phyloP scores from a whole-genome alignment of 2,888 invertebrate genomes.

The Quadroppia sp. region DNA sequence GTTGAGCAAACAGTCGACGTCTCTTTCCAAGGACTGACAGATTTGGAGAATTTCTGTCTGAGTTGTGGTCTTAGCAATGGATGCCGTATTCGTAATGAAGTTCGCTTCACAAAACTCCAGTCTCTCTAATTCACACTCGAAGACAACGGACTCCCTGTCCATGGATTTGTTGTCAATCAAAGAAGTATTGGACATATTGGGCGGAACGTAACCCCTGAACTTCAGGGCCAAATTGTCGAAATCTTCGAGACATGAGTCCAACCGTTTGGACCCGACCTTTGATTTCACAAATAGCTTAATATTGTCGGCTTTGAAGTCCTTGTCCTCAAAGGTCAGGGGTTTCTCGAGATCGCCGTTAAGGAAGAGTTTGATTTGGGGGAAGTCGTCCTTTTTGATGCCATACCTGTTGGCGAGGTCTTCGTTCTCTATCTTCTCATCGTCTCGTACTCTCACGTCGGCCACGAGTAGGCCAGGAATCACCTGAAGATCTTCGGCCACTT shows the following conservation, averaged over 20 bases:
- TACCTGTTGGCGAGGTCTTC: slow-evolving; percentile 71
- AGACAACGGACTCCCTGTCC: too few species aligned
- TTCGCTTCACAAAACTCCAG: slow-evolving; percentile 13
- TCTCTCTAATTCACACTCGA: slow-evolving; percentile 12
- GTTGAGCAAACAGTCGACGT: slow-evolving; percentile 20
- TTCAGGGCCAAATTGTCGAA: slow-evolving; percentile 73
- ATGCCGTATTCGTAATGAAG: background rate
- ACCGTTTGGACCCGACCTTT: slow-evolving; percentile 65
- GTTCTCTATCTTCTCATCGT: slow-evolving; percentile 90
- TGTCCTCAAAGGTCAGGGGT: slow-evolving; percentile 58
- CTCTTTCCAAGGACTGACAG: slow-evolving; percentile 13
- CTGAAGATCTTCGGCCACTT: slow-evolving; percentile 68
- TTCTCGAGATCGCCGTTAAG: slow-evolving; percentile 61
- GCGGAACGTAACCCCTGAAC: too few species aligned
- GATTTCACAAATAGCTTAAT: slow-evolving; percentile 57
- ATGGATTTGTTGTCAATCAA: too few species aligned
- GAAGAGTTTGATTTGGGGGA: slow-evolving; percentile 76
- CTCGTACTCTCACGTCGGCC: slow-evolving; percentile 84
- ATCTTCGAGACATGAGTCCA: slow-evolving; percentile 77
- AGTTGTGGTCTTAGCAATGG: background rate
- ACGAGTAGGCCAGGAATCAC: slow-evolving; percentile 65
- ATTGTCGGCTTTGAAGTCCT: slow-evolving; percentile 55
- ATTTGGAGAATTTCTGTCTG: slow-evolving; percentile 10
- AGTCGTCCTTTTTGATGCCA: slow-evolving; percentile 71
- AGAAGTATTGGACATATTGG: too few species aligned